Percentiles rank a stretch among this genome's conserved stretches.
Conservation (phyloP, 2,888 invertebrate genomes). For the Silvanus unidentatus region DNA sequence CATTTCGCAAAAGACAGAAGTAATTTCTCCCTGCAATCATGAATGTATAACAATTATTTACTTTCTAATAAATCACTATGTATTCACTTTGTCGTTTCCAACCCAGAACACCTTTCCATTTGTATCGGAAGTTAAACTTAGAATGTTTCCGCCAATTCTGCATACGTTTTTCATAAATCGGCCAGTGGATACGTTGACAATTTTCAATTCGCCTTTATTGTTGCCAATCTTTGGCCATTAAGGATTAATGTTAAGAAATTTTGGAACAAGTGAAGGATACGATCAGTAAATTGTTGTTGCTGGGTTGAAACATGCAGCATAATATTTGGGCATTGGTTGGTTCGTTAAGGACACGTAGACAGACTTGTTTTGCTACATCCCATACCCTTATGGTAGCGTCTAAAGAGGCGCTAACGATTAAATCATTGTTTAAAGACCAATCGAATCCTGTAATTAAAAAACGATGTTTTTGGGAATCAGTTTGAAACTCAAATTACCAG, state of each 20-base stretch:
- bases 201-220: constrained; percentile 65
- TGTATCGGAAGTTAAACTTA: constrained; percentile 70
- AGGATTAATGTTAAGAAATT: constrained; percentile 5
- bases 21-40: constrained; percentile 39
- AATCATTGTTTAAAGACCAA: constrained; percentile 82
- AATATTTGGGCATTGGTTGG: constrained; percentile 58
- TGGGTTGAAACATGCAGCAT: constrained; percentile 74
- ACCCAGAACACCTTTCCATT: constrained; percentile 77
- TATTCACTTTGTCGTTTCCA: constrained; percentile 65
- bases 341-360: constrained; percentile 60
- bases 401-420: constrained; percentile 69
- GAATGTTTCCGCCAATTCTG: constrained; percentile 56
- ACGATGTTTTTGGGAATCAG: not conserved
- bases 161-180: constrained; percentile 64
- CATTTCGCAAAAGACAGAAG: constrained; percentile 38
- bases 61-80: not conserved
- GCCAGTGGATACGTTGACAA: constrained; percentile 80
- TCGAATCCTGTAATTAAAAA: constrained; percentile 56
- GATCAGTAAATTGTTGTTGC: constrained; percentile 80
- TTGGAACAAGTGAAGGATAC: constrained; percentile 54
- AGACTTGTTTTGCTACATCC: constrained; percentile 52
- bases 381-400: constrained; percentile 72
- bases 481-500: constrained; percentile 17
- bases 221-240: constrained; percentile 56
- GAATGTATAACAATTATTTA: no score